Base-by-base conservation (phyloP, 2,888 invertebrate species). In the Hirtodrosophila histrioides region DNA sequence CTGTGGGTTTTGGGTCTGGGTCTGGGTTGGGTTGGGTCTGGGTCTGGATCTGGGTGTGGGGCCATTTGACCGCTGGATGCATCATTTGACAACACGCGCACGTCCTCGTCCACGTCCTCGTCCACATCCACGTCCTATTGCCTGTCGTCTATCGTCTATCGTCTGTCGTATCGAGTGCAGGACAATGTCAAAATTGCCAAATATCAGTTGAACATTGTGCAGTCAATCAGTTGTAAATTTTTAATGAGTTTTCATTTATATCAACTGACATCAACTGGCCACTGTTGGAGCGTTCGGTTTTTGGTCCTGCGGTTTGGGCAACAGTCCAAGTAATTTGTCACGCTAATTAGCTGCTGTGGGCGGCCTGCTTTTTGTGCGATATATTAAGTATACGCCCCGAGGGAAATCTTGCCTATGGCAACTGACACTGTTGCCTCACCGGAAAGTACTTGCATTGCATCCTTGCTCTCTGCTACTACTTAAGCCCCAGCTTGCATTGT, bases 161-260 rank as follows among this genome's bases (percentile, higher is more conserved):
- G 3, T 7, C 8, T 31, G 37, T 17, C 49, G 17, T 11, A 8
- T 51, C 35, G 49, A 31, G 40, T 41, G 27, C 54, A 37, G 53
- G 24, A 53, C 53, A 57, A 60, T 67, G 63, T 58, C 57, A 61
- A 50, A 50, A 62, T 50, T 66, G 49, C 50, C 29, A 63, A 66
- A 70, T 68, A 70, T 71, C 58, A 58, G n/a, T 31, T 48, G 68
- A 48, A 72, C 64, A 79, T 70, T 84, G 70, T 69, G 85, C 74
- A 84, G 87, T 84, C 83, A 84, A 87, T 84, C 83, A 86, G 65
- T 86, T 87, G 83, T 76, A 87, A 76, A 84, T 86, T 86, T 84
- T 85, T 85, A 84, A 84, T 87, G 78, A 84, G 83, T 87, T 85
- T 86, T 81, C 87, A 84, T 85, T 86, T 70, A 73, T 77, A 69